Conservation (phyloP, 2,113 vertebrate species). For the Rhynchomys soricoides region DNA sequence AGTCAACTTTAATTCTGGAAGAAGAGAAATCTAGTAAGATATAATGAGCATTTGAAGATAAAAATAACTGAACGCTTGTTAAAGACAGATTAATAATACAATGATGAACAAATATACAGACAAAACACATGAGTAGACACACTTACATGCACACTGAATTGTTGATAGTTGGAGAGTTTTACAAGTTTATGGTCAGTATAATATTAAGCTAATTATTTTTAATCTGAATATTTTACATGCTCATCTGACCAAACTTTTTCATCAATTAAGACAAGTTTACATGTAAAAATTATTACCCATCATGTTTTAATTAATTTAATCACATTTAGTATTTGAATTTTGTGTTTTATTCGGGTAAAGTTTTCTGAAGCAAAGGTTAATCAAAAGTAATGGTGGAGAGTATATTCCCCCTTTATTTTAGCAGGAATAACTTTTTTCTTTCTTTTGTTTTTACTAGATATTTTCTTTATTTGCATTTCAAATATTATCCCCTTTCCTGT, state of each 20-base stretch:
- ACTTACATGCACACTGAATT: not conserved
- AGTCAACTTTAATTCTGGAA: not conserved
- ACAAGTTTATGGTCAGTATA: not conserved
- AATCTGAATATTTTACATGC: not conserved
- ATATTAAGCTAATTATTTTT: not conserved
- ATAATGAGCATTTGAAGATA: not conserved
- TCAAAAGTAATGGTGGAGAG: not conserved
- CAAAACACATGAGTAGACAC: not conserved
- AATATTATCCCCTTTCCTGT: no score
- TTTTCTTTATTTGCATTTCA: no score
- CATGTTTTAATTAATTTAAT: not conserved
- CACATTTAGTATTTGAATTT: not conserved
- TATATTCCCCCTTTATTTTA: not conserved
- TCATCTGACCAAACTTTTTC: not conserved
- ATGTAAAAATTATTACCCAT: not conserved
- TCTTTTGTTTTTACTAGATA: no score
- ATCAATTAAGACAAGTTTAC: not conserved
- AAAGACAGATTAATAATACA: not conserved
- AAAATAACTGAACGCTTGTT: no score
- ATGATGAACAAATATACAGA: not conserved
- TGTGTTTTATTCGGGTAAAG: not conserved
- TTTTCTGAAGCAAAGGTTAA: not conserved
- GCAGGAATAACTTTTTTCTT: not conserved
- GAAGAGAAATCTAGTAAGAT: not conserved
- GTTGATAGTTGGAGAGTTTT: not conserved